Base-by-base conservation (phyloP, 2,113 vertebrate species). In the Plecturocebus donacophilus region DNA sequence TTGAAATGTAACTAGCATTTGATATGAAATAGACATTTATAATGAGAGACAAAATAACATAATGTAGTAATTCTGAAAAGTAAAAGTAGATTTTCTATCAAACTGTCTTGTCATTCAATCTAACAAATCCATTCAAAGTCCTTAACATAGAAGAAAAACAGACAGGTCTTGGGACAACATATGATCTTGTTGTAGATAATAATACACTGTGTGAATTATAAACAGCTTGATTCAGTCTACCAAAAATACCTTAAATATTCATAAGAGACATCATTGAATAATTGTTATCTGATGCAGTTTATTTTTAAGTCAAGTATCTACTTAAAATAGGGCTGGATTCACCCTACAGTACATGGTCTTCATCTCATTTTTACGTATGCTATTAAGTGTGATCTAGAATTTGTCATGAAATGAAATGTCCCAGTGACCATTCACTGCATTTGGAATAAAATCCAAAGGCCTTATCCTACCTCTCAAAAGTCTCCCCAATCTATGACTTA, bases 21-120 rank as follows among this genome's bases (percentile, higher is more conserved):
- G 49, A 80, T 73, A 61, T 58, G 23, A 87, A 91, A 90, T 47
- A 52, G 64, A 97, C 91, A 95, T 90, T 96, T 85, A 49, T 61
- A 97, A 80, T 79, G n/a, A 91, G 95, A 97, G 12, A 45, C 77
- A 96, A 98, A 56, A 83, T 94, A 91, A 38, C 61, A 64, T 73
- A 68, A 45, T 47, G 47, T 83, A 21, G 8, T 94, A 71, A 96
- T 93, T 81, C 54, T 87, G 54, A 96, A 95, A 94, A 97, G 79
- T 89, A 88, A 95, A 96, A 76, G 32, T 93, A 70, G 54, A 95
- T 97, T 96, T 64, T 95, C 73, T 87, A 82, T 92, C 79, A 90
- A 96, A 82, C 61, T 42, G 0, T 87, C 64, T 83, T 75, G 21
- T 89, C 80, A 92, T 82, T 97, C 66, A 76, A 42, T 86, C 45